phyloP scores from a whole-genome alignment of 2,113 vertebrate genomes.

The Steatornis caripensis region DNA sequence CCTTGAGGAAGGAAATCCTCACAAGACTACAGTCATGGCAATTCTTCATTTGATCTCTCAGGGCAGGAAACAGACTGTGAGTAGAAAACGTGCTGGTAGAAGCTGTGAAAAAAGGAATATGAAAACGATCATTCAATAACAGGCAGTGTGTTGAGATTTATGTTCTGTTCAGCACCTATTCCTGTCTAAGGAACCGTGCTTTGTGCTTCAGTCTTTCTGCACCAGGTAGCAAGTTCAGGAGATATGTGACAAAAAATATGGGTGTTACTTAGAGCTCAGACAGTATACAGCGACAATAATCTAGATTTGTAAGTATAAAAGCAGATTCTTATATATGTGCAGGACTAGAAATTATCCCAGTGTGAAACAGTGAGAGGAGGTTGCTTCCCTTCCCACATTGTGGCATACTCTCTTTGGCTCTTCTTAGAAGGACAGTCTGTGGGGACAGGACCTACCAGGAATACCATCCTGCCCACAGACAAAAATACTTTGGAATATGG shows the following conservation, averaged over 20 bases:
- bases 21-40: background rate
- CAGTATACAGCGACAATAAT: background rate
- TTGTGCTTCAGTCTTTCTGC: background rate
- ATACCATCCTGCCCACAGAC: background rate
- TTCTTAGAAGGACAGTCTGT: background rate
- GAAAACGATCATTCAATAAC: background rate
- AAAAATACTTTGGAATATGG: background rate
- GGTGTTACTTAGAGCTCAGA: background rate
- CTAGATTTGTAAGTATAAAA: background rate
- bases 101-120: background rate
- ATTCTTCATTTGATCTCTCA: conserved; percentile 1
- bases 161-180: background rate
- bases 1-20: background rate
- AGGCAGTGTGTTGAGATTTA: background rate
- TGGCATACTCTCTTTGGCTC: background rate
- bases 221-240: background rate
- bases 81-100: background rate
- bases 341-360: background rate
- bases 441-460: background rate
- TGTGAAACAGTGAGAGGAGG: background rate
- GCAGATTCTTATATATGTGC: background rate
- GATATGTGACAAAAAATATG: background rate
- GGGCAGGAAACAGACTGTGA: background rate
- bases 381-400: background rate
- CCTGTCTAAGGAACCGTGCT: background rate